phyloP scores from a whole-genome alignment of 2,113 vertebrate genomes.

The Fukomys damarensis region DNA sequence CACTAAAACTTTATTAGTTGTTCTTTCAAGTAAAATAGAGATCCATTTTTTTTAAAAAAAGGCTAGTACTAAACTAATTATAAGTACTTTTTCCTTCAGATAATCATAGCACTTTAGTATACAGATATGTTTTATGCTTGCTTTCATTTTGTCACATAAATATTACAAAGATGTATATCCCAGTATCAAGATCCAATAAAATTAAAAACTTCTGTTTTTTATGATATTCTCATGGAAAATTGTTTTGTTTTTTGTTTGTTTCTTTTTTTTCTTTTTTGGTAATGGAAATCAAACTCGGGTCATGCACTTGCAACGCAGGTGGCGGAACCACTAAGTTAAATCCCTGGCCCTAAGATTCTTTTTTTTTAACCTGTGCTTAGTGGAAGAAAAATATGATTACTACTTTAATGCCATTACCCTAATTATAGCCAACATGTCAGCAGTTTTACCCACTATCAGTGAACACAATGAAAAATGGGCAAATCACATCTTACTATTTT shows the following conservation, averaged over 20 bases:
- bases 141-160: not conserved
- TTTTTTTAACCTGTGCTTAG: not conserved
- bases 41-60: not conserved
- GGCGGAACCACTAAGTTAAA: too few species aligned
- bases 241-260: too few species aligned
- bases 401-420: not conserved
- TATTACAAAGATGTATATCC: not conserved
- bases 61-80: not conserved
- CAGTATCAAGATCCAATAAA: not conserved
- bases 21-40: not conserved
- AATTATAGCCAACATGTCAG: not conserved
- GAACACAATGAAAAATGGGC: not conserved
- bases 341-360: too few species aligned
- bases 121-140: not conserved
- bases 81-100: not conserved
- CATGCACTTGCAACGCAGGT: too few species aligned
- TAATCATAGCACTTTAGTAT: not conserved
- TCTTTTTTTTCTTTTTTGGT: not conserved
- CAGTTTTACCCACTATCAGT: not conserved
- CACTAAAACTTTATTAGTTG: constrained; percentile 4
- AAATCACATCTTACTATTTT: not conserved
- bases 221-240: not conserved
- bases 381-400: not conserved
- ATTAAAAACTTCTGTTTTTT: not conserved
- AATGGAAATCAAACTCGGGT: too few species aligned